Evolutionary conservation across 2,797 vertebrate genomes (phyloP).

Genomic region (Psittacula echo): DNA sequence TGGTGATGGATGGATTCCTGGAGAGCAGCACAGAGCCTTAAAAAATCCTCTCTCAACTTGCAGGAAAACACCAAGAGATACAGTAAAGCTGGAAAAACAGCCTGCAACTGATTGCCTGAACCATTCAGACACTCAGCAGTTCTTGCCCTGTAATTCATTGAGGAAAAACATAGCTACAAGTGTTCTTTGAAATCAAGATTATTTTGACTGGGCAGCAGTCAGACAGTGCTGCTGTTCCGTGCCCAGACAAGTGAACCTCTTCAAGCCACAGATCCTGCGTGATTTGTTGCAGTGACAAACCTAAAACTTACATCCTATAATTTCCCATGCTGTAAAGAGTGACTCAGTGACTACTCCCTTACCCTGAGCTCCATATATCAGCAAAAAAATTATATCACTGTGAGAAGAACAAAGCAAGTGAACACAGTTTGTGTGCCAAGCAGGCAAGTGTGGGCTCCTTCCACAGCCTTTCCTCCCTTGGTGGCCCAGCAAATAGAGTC

Average conservation of each 20-base stretch:
- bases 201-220: conserved; percentile 48
- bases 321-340: background rate
- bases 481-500: background rate
- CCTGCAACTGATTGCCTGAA: background rate
- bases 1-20: background rate
- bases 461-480: background rate
- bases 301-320: background rate
- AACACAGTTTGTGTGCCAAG: background rate
- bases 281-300: background rate
- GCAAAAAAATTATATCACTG: background rate
- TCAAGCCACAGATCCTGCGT: background rate
- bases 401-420: background rate
- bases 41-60: background rate
- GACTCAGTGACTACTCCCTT: background rate
- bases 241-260: conserved; percentile 21
- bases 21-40: background rate
- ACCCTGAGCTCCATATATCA: background rate
- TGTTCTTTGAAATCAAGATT: conserved; percentile 41
- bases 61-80: background rate
- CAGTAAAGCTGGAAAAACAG: conserved; percentile 37
- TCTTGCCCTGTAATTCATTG: conserved; percentile 23
- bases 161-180: conserved; percentile 35
- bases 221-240: background rate
- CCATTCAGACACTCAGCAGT: background rate
- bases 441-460: background rate